Base-by-base conservation (phyloP, 2,888 invertebrate genomes). In the Drosophila lutescens region DNA sequence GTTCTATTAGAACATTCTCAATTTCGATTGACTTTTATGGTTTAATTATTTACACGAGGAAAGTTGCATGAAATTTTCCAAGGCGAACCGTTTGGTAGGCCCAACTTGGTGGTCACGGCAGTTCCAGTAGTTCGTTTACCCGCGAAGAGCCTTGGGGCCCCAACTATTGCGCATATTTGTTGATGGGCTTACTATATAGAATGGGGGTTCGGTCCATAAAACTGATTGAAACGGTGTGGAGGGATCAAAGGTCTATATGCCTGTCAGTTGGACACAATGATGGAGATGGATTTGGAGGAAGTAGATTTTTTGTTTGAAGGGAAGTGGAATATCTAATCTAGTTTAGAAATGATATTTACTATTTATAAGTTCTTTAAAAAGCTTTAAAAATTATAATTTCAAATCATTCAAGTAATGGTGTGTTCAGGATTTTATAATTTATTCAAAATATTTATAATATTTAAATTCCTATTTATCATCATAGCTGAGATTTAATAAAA, bases 51-150 rank as follows among this genome's bases (percentile, higher is more conserved):
- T 76, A 77, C 81, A 71, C 72, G 44, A 46, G 51, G 70, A 77
- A 75, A 77, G 68, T 81, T 84, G 68, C 68, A 79, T 74, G 68
- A 65, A 74, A 73, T 74, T 69, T 75, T 74, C 70, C 87, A 80
- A 77, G 85, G 81, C 72, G 50, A 70, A 61, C 61, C 38, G 38
- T 40, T 70, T 20, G 32, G 53, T 53, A 62, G 63, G 59, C 58
- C 67, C 67, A 55, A 76, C 51, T 83, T 74, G 53, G 63, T 80
- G 80, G 76, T 80, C 84, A 80, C 66, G 80, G 73, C 63, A 69
- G 47, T 15, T 34, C 56, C 58, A 32, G 65, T 68, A 86, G 86
- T 86, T 82, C 86, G 68, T 78, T 83, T 80, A 86, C 84, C 86
- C 54, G 65, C 41, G 40, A 49, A 53, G 41, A 51, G 58, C 73